These are phyloP conservation scores for Cirrhinus molitorella DNA, from an alignment of 2,797 vertebrate species.

Conservation along the genomic window DNA sequence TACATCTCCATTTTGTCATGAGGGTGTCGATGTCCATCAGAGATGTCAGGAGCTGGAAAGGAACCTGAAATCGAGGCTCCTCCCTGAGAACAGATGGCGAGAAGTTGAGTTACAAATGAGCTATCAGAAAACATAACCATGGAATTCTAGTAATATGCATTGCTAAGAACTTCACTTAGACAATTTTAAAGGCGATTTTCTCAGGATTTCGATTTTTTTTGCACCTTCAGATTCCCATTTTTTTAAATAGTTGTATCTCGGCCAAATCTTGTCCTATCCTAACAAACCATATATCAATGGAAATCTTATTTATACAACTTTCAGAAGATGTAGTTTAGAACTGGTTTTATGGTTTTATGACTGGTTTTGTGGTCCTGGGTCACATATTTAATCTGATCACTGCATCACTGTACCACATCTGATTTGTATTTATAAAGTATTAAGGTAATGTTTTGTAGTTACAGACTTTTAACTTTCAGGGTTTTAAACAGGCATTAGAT, in stretches of 20 bases:
- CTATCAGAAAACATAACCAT: background rate
- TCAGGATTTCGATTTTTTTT: too few species aligned
- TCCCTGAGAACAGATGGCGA: slow-evolving; percentile 77
- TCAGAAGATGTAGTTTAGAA: too few species aligned
- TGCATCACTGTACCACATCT: background rate
- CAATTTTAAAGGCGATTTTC: too few species aligned
- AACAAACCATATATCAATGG: too few species aligned
- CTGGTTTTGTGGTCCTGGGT: too few species aligned
- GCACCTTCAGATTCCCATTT: too few species aligned
- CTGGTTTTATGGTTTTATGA: too few species aligned
- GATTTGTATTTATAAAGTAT: too few species aligned
- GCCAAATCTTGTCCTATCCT: too few species aligned
- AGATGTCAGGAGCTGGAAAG: slow-evolving; percentile 93
- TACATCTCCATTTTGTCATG: slow-evolving; percentile 99
- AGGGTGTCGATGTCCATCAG: slow-evolving; percentile 95
- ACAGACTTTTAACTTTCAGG: background rate
- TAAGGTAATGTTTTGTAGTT: background rate
- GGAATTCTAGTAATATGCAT: background rate
- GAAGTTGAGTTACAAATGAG: background rate
- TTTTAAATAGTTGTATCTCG: too few species aligned
- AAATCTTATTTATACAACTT: too few species aligned
- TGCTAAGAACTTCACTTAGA: too few species aligned
- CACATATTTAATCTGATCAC: background rate
- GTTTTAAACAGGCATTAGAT: background rate
- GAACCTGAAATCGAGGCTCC: slow-evolving; percentile 96